Base-by-base conservation (phyloP, 1,140 invertebrate species). In the Drosophila sechellia region DNA sequence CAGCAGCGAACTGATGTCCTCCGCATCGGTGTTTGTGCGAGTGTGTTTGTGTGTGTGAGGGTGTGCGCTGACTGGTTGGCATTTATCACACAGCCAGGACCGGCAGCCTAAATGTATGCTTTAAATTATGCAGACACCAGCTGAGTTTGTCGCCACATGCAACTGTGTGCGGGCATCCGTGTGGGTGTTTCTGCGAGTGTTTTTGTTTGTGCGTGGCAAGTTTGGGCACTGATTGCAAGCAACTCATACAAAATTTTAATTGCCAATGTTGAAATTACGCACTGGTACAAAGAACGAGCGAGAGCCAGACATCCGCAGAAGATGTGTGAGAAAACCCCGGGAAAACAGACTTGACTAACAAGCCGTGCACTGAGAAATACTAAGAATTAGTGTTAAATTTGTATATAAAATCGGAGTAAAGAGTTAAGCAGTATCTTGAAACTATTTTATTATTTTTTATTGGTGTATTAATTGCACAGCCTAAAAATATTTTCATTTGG, bases 201-300 rank as follows among this genome's bases (percentile, higher is more conserved):
- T 48, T 77, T 69, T 77, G 74, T 69, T 69, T 77, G 74, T 77
- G 54, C 63, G 46, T 80, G 65, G 71, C 79, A 89, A 84, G 71
- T 77, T 89, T 79, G 56, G 77, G 85, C 79, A 72, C 84, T 89
- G 85, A 89, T 89, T 89, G 84, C 84, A 80, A 74, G 77, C 84
- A 89, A 90, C 84, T 89, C 84, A 90, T 89, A 90, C 85, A 76
- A 89, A 89, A 89, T 89, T 90, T 89, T 89, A 89, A 89, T 89
- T 89, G 85, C 80, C 84, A 84, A 90, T 89, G 84, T 71, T 74
- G 77, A 84, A 89, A 84, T 89, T 89, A 87, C 84, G 77, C 72
- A 87, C 80, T 72, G 79, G 57, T 50, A 61, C 52, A 77, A 57
- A 78, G 58, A 60, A 50, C 60, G 42, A 52, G 45, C 31, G 13